Evolutionary conservation across 2,113 vertebrate genomes (phyloP).

Genomic region (Bubo blakistoni): DNA sequence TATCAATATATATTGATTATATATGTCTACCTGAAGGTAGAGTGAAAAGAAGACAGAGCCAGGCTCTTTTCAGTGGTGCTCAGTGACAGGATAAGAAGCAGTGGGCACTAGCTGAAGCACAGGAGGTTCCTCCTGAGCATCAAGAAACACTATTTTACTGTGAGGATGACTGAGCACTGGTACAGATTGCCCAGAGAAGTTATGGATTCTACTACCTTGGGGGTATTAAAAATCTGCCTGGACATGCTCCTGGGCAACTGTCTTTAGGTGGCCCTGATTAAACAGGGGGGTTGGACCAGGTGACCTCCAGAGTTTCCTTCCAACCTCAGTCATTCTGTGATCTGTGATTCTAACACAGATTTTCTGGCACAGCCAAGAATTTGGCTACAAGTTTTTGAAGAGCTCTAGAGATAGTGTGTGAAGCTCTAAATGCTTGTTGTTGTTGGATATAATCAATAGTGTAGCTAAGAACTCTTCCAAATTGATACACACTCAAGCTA

Average conservation of each 20-base stretch:
- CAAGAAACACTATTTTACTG: neutral
- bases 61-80: neutral
- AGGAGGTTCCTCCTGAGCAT: neutral
- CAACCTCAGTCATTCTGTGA: neutral
- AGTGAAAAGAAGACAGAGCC: neutral
- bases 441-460: neutral
- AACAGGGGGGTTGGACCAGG: neutral
- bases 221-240: neutral
- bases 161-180: neutral
- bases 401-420: neutral
- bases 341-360: neutral
- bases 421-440: neutral
- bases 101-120: neutral
- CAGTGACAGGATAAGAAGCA: neutral
- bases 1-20: too few relatives aligned
- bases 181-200: neutral
- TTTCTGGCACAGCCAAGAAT: neutral
- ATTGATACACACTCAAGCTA: neutral
- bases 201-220: neutral
- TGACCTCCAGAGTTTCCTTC: neutral
- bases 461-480: neutral
- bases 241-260: neutral
- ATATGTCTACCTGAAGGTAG: neutral
- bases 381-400: neutral
- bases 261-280: neutral